Evolutionary conservation across 2,113 vertebrate genomes (phyloP), one percentile per base, ranked within the genome.

Genomic region (Sturnira hondurensis): DNA sequence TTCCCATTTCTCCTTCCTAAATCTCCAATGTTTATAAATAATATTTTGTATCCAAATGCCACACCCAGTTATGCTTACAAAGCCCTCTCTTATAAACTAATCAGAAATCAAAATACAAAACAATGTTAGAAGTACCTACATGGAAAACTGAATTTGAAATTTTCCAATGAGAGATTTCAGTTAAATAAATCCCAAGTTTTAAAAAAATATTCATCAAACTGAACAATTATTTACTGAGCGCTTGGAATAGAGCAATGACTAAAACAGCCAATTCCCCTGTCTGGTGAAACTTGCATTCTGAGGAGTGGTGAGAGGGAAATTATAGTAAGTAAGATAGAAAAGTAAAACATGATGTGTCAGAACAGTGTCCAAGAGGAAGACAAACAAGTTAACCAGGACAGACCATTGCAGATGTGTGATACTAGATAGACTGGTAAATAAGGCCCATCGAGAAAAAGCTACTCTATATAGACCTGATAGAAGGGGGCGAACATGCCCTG

Each of bases 281-380:
- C 83, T 78, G 7, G 9, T 78, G 74, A 91, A 71, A 68, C 17
- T 17, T 78, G 8, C 5, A 78, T 71, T 92, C 16, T 70, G 7
- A 36, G 33, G 0, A 13, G 1, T 31, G n/a, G 28, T 19, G 63
- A 5, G 20, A 7, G 7, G 16, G 13, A 47, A 1, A 9, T n/a
- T 28, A n/a, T 13, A 47, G 76, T 78, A 52, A 38, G 33, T 65
- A 56, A 56, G 20, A 85, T 70, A 76, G 33, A 54, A 28, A 43
- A 20, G 16, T 67, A 16, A 73, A 47, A 67, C 4, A 20, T 17
- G 2, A 76, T 43, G 0, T 17, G 3, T n/a, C n/a, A 47, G 50
- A 67, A 82, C 74, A 83, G 12, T 41, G 4, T 2, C 31, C 41
- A 38, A 45, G 33, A 88, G 13, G 52, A 78, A 83, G 80, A 71